Conservation (phyloP, 1,140 invertebrate species). For the Olivierus martensii region DNA sequence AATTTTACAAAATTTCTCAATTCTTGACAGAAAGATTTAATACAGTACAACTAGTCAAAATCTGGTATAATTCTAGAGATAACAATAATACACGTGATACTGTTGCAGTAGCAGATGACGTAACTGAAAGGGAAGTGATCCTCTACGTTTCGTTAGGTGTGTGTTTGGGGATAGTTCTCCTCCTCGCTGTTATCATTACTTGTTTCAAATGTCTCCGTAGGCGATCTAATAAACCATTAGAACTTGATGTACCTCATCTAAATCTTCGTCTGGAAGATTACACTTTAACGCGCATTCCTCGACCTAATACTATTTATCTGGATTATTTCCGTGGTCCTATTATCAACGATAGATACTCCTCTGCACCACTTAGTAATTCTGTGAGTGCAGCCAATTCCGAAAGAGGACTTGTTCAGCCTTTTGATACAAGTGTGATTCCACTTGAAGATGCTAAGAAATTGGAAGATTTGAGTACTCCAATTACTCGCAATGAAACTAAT, state of each 20-base stretch:
- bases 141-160: background rate
- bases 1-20: too few relatives aligned
- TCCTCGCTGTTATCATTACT: background rate
- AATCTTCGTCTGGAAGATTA: constrained; percentile 17
- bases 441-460: constrained; percentile 14
- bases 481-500: too few relatives aligned
- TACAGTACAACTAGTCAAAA: too few relatives aligned
- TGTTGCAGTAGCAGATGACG: too few relatives aligned
- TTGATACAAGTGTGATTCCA: constrained; percentile 19
- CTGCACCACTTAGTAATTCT: constrained; percentile 11
- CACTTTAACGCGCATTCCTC: constrained; percentile 16
- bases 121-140: too few relatives aligned
- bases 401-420: constrained; percentile 15
- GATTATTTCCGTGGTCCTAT: constrained; percentile 14
- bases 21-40: too few relatives aligned
- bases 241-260: background rate
- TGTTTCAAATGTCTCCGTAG: background rate
- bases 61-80: too few relatives aligned
- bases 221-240: background rate
- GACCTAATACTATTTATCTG: constrained; percentile 13
- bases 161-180: background rate
- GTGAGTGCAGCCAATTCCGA: constrained; percentile 2
- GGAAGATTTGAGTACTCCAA: background rate
- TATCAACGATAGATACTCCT: constrained; percentile 10
- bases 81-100: too few relatives aligned